phyloP scores from a whole-genome alignment of 2,113 vertebrate genomes.

The Eudyptes chrysolophus region DNA sequence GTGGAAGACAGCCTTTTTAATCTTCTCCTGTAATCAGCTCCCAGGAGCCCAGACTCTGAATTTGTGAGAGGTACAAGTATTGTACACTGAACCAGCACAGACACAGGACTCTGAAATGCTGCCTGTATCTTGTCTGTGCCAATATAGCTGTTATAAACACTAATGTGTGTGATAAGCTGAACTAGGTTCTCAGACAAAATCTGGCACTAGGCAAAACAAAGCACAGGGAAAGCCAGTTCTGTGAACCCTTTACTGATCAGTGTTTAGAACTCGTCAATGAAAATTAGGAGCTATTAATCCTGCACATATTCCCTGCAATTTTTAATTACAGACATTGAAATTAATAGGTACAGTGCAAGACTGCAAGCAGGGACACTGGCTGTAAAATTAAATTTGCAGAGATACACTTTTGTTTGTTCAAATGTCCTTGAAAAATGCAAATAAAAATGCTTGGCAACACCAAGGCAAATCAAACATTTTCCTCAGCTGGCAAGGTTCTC shows the following conservation, averaged over 20 bases:
- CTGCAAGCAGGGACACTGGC: slow-evolving; percentile 16
- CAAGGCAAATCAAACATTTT: slow-evolving; percentile 48
- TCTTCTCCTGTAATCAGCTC: slow-evolving; percentile 70
- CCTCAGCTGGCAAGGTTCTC: slow-evolving; percentile 57
- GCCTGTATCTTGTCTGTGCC: neutral
- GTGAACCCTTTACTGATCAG: slow-evolving; percentile 61
- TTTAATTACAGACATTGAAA: slow-evolving; percentile 69
- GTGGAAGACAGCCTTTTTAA: slow-evolving; percentile 67
- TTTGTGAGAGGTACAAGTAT: slow-evolving; percentile 26
- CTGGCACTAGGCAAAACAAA: slow-evolving; percentile 44
- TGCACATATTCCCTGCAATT: slow-evolving; percentile 28
- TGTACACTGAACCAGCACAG: neutral
- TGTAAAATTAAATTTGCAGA: slow-evolving; percentile 60
- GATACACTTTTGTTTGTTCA: slow-evolving; percentile 62
- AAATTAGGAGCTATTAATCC: slow-evolving; percentile 66
- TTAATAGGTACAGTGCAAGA: slow-evolving; percentile 18
- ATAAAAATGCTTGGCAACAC: slow-evolving; percentile 49
- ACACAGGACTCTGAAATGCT: neutral
- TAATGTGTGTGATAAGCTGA: slow-evolving; percentile 9
- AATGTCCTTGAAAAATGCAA: slow-evolving; percentile 72
- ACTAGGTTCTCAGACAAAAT: slow-evolving; percentile 47
- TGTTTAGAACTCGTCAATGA: slow-evolving; percentile 62
- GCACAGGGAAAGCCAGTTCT: slow-evolving; percentile 47
- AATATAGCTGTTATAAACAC: neutral
- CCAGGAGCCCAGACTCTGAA: slow-evolving; percentile 50